Evolutionary conservation across 2,113 vertebrate genomes (phyloP), one percentile per base, ranked within the genome.

Genomic region (Solea solea): DNA sequence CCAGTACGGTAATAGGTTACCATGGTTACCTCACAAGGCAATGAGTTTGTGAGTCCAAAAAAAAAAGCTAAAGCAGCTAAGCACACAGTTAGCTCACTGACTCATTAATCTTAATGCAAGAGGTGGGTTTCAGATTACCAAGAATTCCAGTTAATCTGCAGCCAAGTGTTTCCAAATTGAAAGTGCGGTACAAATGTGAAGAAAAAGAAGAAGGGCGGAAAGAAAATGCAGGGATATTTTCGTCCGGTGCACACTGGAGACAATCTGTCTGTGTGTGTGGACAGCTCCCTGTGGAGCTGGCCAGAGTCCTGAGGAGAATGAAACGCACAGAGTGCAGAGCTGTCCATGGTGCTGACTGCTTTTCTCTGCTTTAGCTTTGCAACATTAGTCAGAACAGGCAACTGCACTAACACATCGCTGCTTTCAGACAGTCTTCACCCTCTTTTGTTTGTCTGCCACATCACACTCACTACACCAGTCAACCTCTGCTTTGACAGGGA

Each of bases 401-500:
- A 62, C 75, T 81, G 39, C 53, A 52, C 62, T 71, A 60, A 69
- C 71, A 78, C 60, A 72, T 82, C 75, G 16, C 46, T 3, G 42
- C 74, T 58, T 67, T 77, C 76, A 82, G 39, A 80, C 65, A 69
- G 64, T 67, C 75, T 58, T 86, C 80, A 64, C 40, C 69, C 76
- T 70, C 68, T 64, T 69, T 84, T 86, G 74, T 87, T 81, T 70
- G 79, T 86, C 82, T 87, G 80, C 68, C 85, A 73, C 83, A 72
- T 86, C 85, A 75, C 82, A 74, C 81, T 80, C 73, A 64, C 68
- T 48, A 64, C 16, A 69, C 52, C 55, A 74, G 73, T 81, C 70
- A 76, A 81, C 78, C 56, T 51, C 11, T 63, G 66, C 74, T 87
- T 64, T 85, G 85, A 88, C 75, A 87, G 27, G 74, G 5, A 68